These are phyloP conservation scores for Anastrepha obliqua DNA, from an alignment of 1,140 invertebrate genomes.

Conservation along the genomic window DNA sequence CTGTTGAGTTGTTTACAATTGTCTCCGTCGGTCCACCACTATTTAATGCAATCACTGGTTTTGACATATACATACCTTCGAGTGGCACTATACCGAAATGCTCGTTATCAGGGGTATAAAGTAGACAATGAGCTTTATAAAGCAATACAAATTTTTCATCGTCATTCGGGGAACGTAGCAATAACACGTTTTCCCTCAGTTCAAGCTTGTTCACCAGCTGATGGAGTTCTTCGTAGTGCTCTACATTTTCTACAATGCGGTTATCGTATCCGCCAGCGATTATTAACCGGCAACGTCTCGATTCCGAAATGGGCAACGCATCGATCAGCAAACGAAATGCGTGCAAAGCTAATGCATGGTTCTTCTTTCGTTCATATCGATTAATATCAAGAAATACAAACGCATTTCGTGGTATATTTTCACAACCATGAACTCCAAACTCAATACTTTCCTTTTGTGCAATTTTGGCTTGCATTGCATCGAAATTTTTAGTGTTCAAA, in stretches of 20 bases:
- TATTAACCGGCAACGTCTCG: slow-evolving; percentile 86
- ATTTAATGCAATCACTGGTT: slow-evolving; percentile 96
- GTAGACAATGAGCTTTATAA: slow-evolving; percentile 82
- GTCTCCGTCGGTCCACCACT: slow-evolving; percentile 98
- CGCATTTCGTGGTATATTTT: slow-evolving; percentile 74
- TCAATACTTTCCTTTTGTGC: background rate
- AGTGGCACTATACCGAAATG: slow-evolving; percentile 99
- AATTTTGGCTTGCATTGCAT: slow-evolving; percentile 53
- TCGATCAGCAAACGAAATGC: slow-evolving; percentile 83
- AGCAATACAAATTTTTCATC: slow-evolving; percentile 88
- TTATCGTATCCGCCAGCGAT: slow-evolving; percentile 98
- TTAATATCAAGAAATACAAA: slow-evolving; percentile 95
- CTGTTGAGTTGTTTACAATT: slow-evolving; percentile 89
- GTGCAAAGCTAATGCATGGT: slow-evolving; percentile 88
- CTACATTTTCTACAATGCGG: slow-evolving; percentile 90
- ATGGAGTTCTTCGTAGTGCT: slow-evolving; percentile 91
- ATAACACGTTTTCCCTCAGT: slow-evolving; percentile 85
- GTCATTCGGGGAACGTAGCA: slow-evolving; percentile 91
- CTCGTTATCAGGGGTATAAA: slow-evolving; percentile 98
- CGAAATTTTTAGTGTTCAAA: slow-evolving; percentile 57
- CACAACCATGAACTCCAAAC: background rate
- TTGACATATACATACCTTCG: slow-evolving; percentile 96
- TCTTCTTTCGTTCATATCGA: slow-evolving; percentile 98
- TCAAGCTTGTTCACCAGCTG: slow-evolving; percentile 77
- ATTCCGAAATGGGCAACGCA: slow-evolving; percentile 76